Base-by-base conservation (phyloP, 2,113 vertebrate species). In the Oceanites oceanicus region DNA sequence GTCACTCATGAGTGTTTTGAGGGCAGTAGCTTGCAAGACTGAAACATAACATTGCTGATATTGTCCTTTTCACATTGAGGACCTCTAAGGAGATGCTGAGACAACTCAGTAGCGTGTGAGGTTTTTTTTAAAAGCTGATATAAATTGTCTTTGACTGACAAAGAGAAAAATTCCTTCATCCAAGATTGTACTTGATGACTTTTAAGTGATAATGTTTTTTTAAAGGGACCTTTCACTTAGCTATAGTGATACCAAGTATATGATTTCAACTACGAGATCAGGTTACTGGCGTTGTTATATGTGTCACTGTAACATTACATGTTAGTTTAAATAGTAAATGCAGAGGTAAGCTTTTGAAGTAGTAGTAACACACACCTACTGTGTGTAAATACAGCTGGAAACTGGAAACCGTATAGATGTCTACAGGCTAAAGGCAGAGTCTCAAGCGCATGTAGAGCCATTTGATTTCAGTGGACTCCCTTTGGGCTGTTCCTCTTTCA, bases 321-420 rank as follows among this genome's bases (percentile, higher is more conserved):
- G 61, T 32, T 91, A 58, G 38, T 89, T 92, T 70, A 81, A 88
- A 61, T 49, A 59, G 26, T 68, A 72, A 62, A 81, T 84, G 52
- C 62, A 58, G 66, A 86, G 58, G 70, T 73, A 79, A 92, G 42
- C 17, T 45, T 91, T 29, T 42, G 52, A 65, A 32, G 36, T 61
- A 65, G 53, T 65, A 63, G 84, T 82, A 86, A 67, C 42, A 34
- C 16, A 38, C 7, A 68, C 21, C 53, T 89, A 27, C 76, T 84
- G 34, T 88, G 23, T 89, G 53, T 84, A 92, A 94, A 94, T 58
- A 78, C 44, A 50, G 42, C 62, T 92, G 86, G 45, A 67, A 89
- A 67, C 56, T 34, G 76, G 47, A 85, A 66, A 68, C 26, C 1
- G 0, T 67, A 9, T 30, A 49, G 61, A 44, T 86, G 13, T 81